A percentile compares a stretch with the other conserved stretches of the same genome.
Conservation (phyloP, 2,888 invertebrate species). For the Lasiommata megera region DNA sequence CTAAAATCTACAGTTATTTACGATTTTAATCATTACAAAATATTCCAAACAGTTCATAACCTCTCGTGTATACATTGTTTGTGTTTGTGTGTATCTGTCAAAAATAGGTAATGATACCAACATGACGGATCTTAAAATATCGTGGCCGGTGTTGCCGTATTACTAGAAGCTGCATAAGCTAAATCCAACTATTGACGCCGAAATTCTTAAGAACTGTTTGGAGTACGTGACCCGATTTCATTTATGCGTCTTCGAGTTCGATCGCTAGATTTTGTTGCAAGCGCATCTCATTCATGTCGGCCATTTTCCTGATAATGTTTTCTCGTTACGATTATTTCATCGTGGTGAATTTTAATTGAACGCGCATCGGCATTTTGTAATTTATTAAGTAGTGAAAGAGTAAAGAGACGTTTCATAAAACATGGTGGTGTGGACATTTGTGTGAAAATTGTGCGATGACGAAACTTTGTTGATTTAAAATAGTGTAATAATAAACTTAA, state of each 20-base stretch:
- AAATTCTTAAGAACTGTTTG: constrained; percentile 44
- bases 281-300: constrained; percentile 73
- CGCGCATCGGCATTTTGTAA: constrained; percentile 21
- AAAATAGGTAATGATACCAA: constrained; percentile 55
- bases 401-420: constrained; percentile 34
- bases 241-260: constrained; percentile 63
- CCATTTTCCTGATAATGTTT: constrained; percentile 79
- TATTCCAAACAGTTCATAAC: constrained; percentile 46
- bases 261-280: constrained; percentile 59
- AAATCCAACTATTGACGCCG: constrained; percentile 43
- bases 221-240: constrained; percentile 74
- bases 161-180: constrained; percentile 67
- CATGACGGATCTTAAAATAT: constrained; percentile 50
- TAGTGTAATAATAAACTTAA: constrained; percentile 45
- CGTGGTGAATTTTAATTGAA: constrained; percentile 40
- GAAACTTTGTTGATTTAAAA: constrained; percentile 52
- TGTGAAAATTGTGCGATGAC: constrained; percentile 46
- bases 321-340: constrained; percentile 57
- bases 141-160: constrained; percentile 52
- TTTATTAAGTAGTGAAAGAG: constrained; percentile 24
- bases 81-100: constrained; percentile 49
- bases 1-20: constrained; percentile 4
- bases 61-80: constrained; percentile 40
- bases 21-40: constrained; percentile 13
- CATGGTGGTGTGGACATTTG: constrained; percentile 44